Percentiles rank a stretch among this genome's conserved stretches.
phyloP scores from a whole-genome alignment of 1,140 invertebrate species.

The Aphaenogaster floridana region DNA sequence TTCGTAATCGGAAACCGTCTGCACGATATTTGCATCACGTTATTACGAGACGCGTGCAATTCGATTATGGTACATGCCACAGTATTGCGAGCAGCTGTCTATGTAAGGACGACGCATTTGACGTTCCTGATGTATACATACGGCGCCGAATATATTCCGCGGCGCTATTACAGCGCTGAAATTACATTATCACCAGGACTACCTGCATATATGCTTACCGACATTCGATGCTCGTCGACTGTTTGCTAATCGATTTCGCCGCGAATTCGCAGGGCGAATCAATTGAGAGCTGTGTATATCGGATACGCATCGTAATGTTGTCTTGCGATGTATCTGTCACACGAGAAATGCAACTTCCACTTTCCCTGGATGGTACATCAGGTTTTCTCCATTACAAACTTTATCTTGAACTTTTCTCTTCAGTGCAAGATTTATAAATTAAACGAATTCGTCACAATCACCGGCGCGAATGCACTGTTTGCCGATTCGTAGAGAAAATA shows the following conservation, averaged over 20 bases:
- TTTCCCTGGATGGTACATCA: not conserved
- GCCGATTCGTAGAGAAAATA: not conserved
- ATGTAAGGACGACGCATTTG: constrained; percentile 57
- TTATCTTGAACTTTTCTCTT: not conserved
- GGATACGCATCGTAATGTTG: constrained; percentile 7
- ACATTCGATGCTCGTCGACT: constrained; percentile 55
- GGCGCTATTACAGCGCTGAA: constrained; percentile 53
- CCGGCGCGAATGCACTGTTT: not conserved
- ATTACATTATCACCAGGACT: constrained; percentile 55
- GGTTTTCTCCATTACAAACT: constrained; percentile 14
- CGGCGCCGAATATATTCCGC: constrained; percentile 42
- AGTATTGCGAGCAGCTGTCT: constrained; percentile 42
- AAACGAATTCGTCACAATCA: not conserved
- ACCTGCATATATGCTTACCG: constrained; percentile 50
- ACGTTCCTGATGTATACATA: constrained; percentile 44
- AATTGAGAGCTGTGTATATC: constrained; percentile 25
- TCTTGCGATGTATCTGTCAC: not conserved
- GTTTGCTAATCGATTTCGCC: constrained; percentile 57
- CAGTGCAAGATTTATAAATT: not conserved
- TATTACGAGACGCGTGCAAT: constrained; percentile 51
- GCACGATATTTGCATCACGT: constrained; percentile 45
- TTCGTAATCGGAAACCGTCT: constrained; percentile 23
- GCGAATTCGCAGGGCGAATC: constrained; percentile 44
- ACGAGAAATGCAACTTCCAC: not conserved
- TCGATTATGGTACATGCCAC: constrained; percentile 35